Evolutionary conservation across 2,113 vertebrate species (phyloP).

Genomic region (Lampris incognitus): DNA sequence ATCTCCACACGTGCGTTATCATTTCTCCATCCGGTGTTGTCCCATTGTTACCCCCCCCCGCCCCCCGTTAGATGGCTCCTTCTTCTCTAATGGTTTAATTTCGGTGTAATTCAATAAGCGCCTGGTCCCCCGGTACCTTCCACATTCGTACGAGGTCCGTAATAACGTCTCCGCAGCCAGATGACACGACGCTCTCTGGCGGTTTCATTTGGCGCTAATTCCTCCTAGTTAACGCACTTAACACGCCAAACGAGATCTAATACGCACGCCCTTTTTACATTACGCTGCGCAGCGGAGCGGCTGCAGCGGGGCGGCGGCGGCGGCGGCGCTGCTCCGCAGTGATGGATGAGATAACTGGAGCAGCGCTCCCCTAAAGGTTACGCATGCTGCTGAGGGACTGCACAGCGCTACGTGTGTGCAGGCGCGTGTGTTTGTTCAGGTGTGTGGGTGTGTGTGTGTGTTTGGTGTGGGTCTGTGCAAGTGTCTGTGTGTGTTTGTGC

Average conservation of each 20-base stretch:
- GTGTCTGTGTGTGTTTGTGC: no score
- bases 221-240: slow-evolving; percentile 75
- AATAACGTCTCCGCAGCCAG: slow-evolving; percentile 73
- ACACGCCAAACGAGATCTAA: slow-evolving; percentile 65
- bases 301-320: background rate
- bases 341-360: no score
- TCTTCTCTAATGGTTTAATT: slow-evolving; percentile 78
- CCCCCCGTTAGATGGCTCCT: slow-evolving; percentile 63
- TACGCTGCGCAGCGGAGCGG: slow-evolving; percentile 10
- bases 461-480: no score
- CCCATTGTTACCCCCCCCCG: no score
- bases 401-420: no score
- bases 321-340: no score
- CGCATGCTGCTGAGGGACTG: no score
- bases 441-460: no score
- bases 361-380: no score
- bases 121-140: slow-evolving; percentile 67
- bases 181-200: slow-evolving; percentile 67
- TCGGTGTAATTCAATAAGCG: slow-evolving; percentile 77
- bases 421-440: no score
- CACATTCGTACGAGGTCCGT: slow-evolving; percentile 74
- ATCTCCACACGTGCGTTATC: no score
- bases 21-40: no score
- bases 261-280: slow-evolving; percentile 23
- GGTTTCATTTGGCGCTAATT: slow-evolving; percentile 77